Conservation (phyloP, 2,888 invertebrate genomes). For the Ormyrus nitidulus region DNA sequence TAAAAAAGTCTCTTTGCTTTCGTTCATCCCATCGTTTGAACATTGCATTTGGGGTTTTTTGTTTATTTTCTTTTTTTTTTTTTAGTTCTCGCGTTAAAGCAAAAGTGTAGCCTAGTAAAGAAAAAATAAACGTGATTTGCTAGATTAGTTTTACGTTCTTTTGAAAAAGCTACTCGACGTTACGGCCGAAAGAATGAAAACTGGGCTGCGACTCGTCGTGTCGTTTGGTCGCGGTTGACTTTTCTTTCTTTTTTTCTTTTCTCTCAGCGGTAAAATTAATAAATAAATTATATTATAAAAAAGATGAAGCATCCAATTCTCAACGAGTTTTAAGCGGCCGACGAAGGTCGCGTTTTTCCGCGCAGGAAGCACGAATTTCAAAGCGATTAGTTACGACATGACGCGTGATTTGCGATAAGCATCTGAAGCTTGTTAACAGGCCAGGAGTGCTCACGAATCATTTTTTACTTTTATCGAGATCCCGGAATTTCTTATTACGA, state of each 20-base stretch:
- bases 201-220: too few relatives aligned
- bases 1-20: constrained; percentile 14
- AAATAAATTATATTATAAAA: constrained; percentile 43
- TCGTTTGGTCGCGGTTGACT: too few relatives aligned
- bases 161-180: background rate
- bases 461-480: constrained; percentile 51
- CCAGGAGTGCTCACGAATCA: constrained; percentile 21
- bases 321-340: constrained; percentile 38
- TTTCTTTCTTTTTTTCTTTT: background rate
- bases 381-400: constrained; percentile 53
- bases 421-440: constrained; percentile 46
- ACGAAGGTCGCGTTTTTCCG: background rate
- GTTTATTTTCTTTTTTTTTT: background rate
- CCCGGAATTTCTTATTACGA: constrained; percentile 19
- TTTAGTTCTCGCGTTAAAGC: constrained; percentile 1
- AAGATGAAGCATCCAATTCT: constrained; percentile 44
- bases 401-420: constrained; percentile 52
- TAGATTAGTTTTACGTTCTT: background rate
- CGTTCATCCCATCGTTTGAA: constrained; percentile 57
- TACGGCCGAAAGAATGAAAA: constrained; percentile 1
- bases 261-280: constrained; percentile 44
- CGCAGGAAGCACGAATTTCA: constrained; percentile 50
- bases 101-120: constrained; percentile 1
- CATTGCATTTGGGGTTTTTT: constrained; percentile 34
- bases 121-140: constrained; percentile 10